phyloP scores from a whole-genome alignment of 1,140 invertebrate genomes.

The Micrasema longulum region DNA sequence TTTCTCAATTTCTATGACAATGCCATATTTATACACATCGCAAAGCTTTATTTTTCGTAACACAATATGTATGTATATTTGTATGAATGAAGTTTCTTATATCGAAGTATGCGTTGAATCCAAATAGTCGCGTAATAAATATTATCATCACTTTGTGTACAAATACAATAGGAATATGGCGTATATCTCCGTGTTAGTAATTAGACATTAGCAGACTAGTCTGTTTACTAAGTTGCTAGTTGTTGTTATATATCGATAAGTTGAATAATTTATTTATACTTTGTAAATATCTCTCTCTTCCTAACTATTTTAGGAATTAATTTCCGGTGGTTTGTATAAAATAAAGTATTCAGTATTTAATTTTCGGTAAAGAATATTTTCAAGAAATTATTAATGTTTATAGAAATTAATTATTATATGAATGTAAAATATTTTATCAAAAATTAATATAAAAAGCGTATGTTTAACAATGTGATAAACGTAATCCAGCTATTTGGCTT shows the following conservation, averaged over 20 bases:
- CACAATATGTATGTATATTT: not conserved
- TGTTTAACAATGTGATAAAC: constrained; percentile 47
- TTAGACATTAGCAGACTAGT: constrained; percentile 37
- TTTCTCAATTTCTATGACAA: constrained; percentile 33
- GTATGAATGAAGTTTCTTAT: constrained; percentile 4
- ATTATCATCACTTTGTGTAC: constrained; percentile 26
- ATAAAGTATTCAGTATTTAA: constrained; percentile 41
- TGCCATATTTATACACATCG: constrained; percentile 44
- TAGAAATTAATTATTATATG: constrained; percentile 46
- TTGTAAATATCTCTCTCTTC: constrained; percentile 42
- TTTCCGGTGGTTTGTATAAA: constrained; percentile 44
- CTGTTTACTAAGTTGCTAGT: constrained; percentile 32
- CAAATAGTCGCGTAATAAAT: constrained; percentile 26
- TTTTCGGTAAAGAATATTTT: constrained; percentile 37
- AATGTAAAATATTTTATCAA: constrained; percentile 45
- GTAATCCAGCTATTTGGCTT: constrained; percentile 35
- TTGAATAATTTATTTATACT: constrained; percentile 43
- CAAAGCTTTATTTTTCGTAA: constrained; percentile 20
- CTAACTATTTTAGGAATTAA: constrained; percentile 17
- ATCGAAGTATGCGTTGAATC: not conserved
- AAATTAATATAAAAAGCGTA: constrained; percentile 43
- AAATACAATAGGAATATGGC: no score
- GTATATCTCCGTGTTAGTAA: constrained; percentile 34
- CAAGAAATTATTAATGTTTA: constrained; percentile 36
- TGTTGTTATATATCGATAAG: constrained; percentile 28